These are phyloP conservation scores for Maccullochella peelii DNA, from an alignment of 2,113 vertebrate genomes.

Conservation along the genomic window DNA sequence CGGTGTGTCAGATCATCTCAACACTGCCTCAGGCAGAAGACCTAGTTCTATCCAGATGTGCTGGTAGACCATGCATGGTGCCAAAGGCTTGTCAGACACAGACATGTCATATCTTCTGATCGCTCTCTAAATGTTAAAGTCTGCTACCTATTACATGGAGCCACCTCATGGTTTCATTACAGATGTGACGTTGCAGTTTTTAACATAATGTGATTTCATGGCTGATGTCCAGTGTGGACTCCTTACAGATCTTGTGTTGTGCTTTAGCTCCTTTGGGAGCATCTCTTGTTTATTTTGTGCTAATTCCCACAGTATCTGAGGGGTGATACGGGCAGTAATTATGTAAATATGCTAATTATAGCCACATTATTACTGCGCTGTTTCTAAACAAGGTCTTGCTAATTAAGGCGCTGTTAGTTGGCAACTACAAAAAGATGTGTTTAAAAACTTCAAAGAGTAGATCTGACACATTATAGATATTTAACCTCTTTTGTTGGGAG, in stretches of 20 bases:
- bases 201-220: slow-evolving; percentile 4
- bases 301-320: slow-evolving; percentile 41
- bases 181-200: slow-evolving; percentile 7
- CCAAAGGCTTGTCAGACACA: slow-evolving; percentile 58
- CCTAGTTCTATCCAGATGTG: slow-evolving; percentile 40
- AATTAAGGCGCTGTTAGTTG: slow-evolving; percentile 51
- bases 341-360: slow-evolving; percentile 69
- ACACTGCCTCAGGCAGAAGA: slow-evolving; percentile 54
- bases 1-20: slow-evolving; percentile 31
- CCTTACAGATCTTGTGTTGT: slow-evolving; percentile 4
- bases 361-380: slow-evolving; percentile 39
- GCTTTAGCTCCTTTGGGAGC: slow-evolving; percentile 19
- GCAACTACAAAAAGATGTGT: slow-evolving; percentile 40
- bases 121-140: slow-evolving; percentile 37
- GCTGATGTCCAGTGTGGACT: not conserved
- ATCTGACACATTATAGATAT: slow-evolving; percentile 24
- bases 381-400: slow-evolving; percentile 42
- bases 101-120: slow-evolving; percentile 36
- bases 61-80: slow-evolving; percentile 36
- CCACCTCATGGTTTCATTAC: not conserved
- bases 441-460: slow-evolving; percentile 36
- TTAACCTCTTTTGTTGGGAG: slow-evolving; percentile 41
- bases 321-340: slow-evolving; percentile 55
- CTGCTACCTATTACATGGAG: slow-evolving; percentile 15
- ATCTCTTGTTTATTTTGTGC: slow-evolving; percentile 52